Evolutionary conservation across 2,888 invertebrate genomes (phyloP), one percentile per base, ranked within the genome.

Genomic region (Sinhomidia bicolor): DNA sequence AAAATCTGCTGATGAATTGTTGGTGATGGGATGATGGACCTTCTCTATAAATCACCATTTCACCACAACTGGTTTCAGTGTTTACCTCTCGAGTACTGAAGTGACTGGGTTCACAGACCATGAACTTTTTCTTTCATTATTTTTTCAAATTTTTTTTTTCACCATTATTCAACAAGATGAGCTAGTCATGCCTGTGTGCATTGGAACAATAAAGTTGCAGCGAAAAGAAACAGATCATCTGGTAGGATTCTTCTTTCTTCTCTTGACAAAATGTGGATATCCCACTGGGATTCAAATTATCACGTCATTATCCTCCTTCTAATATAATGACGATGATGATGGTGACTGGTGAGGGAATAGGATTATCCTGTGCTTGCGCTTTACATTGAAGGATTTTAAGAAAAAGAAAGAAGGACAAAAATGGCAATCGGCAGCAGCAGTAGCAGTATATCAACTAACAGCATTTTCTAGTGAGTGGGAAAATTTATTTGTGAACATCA

Each of bases 181-280:
- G 71, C 44, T 36, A 83, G 83, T 83, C 83, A 83, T 83, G 83
- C 83, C 32, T 83, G 65, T 80, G 62, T 60, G 29, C 65, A n/a
- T 68, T 65, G 44, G 29, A 57, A 78, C 78, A 78, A 78, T 78
- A 12, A 17, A 41, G 14, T 29, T 65, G 36, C 7, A 54, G 60
- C 17, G n/a, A 47, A 44, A 47, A 65, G 17, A 65, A 29, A 47
- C 44, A 68, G 47, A 65, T 62, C 78, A 78, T 78, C 78, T 47
- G 62, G 12, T 32, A 62, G 26, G 1, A 26, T 65, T 10, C 62
- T 32, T 3, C n/a, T 26, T 74, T 14, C 17, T 32, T 32, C 17
- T n/a, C 41, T 54, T 78, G 51, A 29, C 51, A 54, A 3, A 26
- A 1, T 26, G 26, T 20, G 36, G 81, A 20, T 29, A 65, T 81